Conservation (phyloP, 2,113 vertebrate species). For the Tichodroma muraria region DNA sequence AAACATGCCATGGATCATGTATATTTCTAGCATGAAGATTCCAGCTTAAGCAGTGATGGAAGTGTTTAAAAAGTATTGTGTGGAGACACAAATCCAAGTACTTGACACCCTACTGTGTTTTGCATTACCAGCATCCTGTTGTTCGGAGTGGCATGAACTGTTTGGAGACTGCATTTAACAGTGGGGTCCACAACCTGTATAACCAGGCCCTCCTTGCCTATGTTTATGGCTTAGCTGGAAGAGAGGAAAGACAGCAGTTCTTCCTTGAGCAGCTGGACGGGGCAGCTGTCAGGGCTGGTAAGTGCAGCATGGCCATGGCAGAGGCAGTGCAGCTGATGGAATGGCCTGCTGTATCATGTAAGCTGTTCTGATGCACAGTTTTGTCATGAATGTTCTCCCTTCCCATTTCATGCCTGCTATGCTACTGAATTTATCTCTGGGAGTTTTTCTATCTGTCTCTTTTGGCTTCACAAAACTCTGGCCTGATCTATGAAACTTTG, state of each 20-base stretch:
- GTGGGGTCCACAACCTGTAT: not conserved
- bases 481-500: not conserved
- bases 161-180: slow-evolving; percentile 28
- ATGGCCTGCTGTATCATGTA: not conserved
- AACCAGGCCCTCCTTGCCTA: slow-evolving; percentile 53
- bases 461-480: not conserved
- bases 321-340: not conserved
- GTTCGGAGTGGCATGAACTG: slow-evolving; percentile 15
- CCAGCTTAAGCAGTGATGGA: not conserved
- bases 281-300: slow-evolving; percentile 12
- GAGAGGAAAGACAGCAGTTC: not conserved
- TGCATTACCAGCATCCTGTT: slow-evolving; percentile 2
- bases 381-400: not conserved
- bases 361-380: not conserved
- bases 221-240: not conserved
- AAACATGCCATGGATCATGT: not conserved
- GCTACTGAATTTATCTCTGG: not conserved
- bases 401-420: not conserved
- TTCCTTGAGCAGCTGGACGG: slow-evolving; percentile 1
- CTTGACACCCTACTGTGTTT: not conserved
- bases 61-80: not conserved
- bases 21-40: not conserved
- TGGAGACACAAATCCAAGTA: not conserved
- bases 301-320: not conserved
- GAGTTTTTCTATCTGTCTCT: not conserved